Evolutionary conservation across 2,888 invertebrate genomes (phyloP).

Genomic region (Drepanosiphum platanoidis): DNA sequence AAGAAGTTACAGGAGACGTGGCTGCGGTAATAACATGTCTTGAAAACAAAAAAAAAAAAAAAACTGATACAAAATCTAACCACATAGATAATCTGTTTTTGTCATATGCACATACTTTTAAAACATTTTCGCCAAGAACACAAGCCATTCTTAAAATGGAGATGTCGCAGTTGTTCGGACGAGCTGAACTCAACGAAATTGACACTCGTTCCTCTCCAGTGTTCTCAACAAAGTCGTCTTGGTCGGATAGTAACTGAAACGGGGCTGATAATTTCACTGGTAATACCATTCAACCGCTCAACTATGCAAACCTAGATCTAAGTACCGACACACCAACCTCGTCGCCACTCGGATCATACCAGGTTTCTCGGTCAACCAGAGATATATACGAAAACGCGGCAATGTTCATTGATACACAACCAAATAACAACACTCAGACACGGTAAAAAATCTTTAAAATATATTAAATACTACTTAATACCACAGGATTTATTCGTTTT

Average conservation of each 20-base stretch:
- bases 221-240: conserved; percentile 36
- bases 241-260: neutral
- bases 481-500: conserved; percentile 10
- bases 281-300: conserved; percentile 5
- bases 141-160: conserved; percentile 46
- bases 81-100: conserved; percentile 39
- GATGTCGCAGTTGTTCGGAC: conserved; percentile 21
- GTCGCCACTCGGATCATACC: neutral
- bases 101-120: conserved; percentile 32
- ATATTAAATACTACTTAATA: conserved; percentile 7
- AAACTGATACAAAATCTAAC: conserved; percentile 26
- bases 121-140: conserved; percentile 46
- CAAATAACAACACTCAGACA: neutral
- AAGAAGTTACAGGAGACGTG: conserved; percentile 7
- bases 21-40: neutral
- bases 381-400: conserved; percentile 4
- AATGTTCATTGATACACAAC: conserved; percentile 14
- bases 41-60: conserved; percentile 17
- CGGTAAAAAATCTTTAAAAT: conserved; percentile 28
- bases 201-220: neutral
- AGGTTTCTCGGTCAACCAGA: conserved; percentile 8
- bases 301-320: neutral
- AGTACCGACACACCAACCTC: neutral
- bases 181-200: no score
- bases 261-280: conserved; percentile 13